A percentile compares a stretch with the other conserved stretches of the same genome.
phyloP scores from a whole-genome alignment of 2,797 vertebrate genomes.

The Anguilla pacifica region DNA sequence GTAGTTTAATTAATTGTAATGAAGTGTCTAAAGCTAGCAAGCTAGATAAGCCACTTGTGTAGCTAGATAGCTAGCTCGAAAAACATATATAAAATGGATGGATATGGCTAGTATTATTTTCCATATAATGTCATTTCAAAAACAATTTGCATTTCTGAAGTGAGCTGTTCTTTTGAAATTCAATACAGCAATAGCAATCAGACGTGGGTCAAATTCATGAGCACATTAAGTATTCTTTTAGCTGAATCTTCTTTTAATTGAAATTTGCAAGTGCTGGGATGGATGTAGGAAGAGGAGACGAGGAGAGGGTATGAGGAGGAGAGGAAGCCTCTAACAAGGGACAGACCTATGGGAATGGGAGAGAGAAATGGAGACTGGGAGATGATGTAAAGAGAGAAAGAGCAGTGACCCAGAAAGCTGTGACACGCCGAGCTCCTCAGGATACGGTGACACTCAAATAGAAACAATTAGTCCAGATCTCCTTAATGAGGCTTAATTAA shows the following conservation, averaged over 20 bases:
- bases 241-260: neutral
- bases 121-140: neutral
- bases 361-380: no score
- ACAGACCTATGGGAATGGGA: neutral
- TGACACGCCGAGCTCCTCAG: conserved; percentile 57
- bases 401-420: conserved; percentile 76
- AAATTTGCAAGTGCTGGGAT: neutral
- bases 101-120: neutral
- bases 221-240: no score
- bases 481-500: conserved; percentile 76
- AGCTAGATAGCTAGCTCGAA: neutral
- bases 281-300: neutral
- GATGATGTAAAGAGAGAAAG: neutral
- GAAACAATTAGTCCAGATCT: conserved; percentile 85
- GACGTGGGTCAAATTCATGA: neutral
- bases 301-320: neutral
- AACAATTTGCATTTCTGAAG: no score
- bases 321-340: neutral
- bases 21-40: neutral
- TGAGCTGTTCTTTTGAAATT: no score
- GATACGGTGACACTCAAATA: conserved; percentile 77
- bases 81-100: neutral
- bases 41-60: neutral
- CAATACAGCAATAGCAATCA: neutral
- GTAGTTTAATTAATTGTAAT: neutral